Conservation (phyloP, 53 echinoderm and acorn worm species). For the Holothuria scabra region DNA sequence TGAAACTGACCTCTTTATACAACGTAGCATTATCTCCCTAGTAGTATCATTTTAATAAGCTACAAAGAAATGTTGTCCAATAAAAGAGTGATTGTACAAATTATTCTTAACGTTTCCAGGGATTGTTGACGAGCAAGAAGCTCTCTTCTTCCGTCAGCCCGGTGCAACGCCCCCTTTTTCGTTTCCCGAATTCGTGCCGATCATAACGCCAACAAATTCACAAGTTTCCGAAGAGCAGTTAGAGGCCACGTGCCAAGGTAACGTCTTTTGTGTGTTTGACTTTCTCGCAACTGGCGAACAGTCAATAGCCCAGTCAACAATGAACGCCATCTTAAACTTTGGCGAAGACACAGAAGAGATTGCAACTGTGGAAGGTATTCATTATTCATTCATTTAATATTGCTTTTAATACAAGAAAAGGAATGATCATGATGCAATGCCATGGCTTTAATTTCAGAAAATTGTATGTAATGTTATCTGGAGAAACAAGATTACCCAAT, state of each 20-base stretch:
- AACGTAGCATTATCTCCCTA: too few relatives aligned
- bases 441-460: too few relatives aligned
- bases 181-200: constrained; percentile 11
- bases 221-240: not conserved
- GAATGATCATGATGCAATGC: too few relatives aligned
- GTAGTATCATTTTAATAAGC: not conserved
- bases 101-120: not conserved
- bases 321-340: not conserved
- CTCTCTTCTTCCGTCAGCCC: constrained; percentile 19
- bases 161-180: not conserved
- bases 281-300: constrained; percentile 4
- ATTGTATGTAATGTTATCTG: too few relatives aligned
- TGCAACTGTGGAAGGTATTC: too few relatives aligned
- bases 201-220: not conserved
- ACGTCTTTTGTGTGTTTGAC: constrained; percentile 4
- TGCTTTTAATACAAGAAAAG: too few relatives aligned
- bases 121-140: constrained; percentile 20
- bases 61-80: too few relatives aligned
- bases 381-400: too few relatives aligned
- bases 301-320: not conserved
- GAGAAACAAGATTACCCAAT: too few relatives aligned
- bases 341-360: not conserved
- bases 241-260: not conserved
- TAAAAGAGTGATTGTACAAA: too few relatives aligned
- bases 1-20: too few relatives aligned